phyloP scores from a whole-genome alignment of 1,140 invertebrate genomes.

The Tribolium madens region DNA sequence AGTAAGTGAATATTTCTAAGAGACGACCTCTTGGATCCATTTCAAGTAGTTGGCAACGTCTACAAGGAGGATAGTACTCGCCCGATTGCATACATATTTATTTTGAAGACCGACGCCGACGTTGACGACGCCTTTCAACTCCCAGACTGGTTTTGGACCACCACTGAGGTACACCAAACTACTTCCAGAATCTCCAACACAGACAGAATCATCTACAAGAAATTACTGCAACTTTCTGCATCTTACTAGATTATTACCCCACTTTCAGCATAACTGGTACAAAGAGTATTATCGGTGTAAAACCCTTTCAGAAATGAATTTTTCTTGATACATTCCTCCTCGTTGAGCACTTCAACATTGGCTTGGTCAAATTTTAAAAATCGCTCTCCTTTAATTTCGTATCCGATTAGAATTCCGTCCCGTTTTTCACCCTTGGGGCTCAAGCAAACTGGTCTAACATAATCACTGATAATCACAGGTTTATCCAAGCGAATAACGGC shows the following conservation, averaged over 20 bases:
- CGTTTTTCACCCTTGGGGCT: neutral
- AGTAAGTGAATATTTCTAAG: neutral
- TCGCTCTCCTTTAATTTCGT: neutral
- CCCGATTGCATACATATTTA: constrained; percentile 17
- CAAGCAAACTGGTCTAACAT: constrained; percentile 28
- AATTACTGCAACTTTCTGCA: neutral
- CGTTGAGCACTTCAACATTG: neutral
- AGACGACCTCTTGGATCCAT: constrained; percentile 25
- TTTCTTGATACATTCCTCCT: constrained; percentile 13
- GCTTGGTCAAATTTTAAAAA: neutral
- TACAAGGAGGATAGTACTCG: constrained; percentile 3
- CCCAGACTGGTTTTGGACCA: constrained; percentile 19
- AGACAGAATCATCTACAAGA: neutral
- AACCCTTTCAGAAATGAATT: neutral
- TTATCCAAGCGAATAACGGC: constrained; percentile 14
- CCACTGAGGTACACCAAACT: neutral
- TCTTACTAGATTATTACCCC: neutral
- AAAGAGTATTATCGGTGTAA: constrained; percentile 20
- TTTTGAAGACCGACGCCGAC: constrained; percentile 15
- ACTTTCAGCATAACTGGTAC: constrained; percentile 3
- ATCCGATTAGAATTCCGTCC: neutral
- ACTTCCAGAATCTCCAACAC: constrained; percentile 28
- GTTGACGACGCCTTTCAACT: constrained; percentile 19
- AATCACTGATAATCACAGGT: constrained; percentile 33
- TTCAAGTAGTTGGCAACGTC: constrained; percentile 36